Evolutionary conservation across 2,797 vertebrate species (phyloP).

Genomic region (Naso thynnoides): DNA sequence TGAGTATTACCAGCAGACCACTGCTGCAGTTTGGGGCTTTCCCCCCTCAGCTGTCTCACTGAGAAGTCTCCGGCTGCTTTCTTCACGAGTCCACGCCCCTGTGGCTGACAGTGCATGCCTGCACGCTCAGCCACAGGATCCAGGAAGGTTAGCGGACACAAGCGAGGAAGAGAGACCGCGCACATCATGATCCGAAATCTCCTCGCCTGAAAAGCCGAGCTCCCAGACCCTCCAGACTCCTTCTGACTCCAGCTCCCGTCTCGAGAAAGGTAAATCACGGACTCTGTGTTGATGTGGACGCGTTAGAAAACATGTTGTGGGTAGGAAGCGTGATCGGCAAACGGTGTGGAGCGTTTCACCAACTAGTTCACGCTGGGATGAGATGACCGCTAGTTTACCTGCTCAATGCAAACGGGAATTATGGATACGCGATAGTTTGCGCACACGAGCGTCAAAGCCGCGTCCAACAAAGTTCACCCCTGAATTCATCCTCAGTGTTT

Average conservation of each 20-base stretch:
- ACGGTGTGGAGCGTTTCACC: background rate
- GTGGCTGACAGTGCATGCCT: conserved; percentile 42
- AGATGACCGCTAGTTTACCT: conserved; percentile 48
- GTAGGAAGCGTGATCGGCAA: background rate
- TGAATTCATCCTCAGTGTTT: background rate
- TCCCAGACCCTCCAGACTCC: conserved; percentile 16
- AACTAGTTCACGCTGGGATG: conserved; percentile 24
- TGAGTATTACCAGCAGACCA: background rate
- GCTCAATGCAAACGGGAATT: background rate
- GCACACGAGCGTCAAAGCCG: background rate
- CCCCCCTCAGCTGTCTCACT: conserved; percentile 1
- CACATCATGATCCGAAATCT: conserved; percentile 51
- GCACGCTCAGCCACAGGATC: conserved; percentile 40
- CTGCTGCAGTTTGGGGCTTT: background rate
- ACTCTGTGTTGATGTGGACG: background rate
- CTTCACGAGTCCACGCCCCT: conserved; percentile 67
- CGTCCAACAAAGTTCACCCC: background rate
- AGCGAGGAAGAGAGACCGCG: conserved; percentile 18
- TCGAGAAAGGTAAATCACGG: conserved; percentile 42
- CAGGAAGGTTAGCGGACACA: conserved; percentile 47
- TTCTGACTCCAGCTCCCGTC: conserved; percentile 26
- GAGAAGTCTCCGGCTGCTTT: background rate
- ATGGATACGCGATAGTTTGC: background rate
- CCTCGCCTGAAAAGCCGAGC: conserved; percentile 31
- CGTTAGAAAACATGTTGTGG: background rate